Evolutionary conservation across 2,797 vertebrate genomes (phyloP).

Genomic region (Sandelia bainsii): DNA sequence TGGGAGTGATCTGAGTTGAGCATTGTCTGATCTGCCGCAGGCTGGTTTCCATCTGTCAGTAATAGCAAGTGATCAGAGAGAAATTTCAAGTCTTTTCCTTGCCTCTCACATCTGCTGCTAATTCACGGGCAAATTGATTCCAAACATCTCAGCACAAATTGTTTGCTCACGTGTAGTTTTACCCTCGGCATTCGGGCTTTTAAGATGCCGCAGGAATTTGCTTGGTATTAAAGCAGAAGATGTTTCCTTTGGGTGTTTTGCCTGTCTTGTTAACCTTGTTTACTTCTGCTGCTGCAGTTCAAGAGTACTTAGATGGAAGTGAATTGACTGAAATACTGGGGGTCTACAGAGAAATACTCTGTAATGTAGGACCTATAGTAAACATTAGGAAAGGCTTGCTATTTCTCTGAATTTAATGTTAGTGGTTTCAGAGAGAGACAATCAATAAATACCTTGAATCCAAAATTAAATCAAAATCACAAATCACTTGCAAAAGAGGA

Average conservation of each 20-base stretch:
- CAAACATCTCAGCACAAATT: slow-evolving; percentile 57
- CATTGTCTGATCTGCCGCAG: slow-evolving; percentile 72
- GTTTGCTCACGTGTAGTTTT: slow-evolving; percentile 40
- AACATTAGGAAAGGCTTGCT: slow-evolving; percentile 24
- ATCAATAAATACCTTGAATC: slow-evolving; percentile 2
- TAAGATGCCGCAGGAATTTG: slow-evolving; percentile 35
- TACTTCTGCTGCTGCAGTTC: slow-evolving; percentile 39
- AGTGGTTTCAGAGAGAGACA: slow-evolving; percentile 22
- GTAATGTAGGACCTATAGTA: slow-evolving; percentile 5
- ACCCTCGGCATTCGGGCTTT: slow-evolving; percentile 39
- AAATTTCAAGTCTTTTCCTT: slow-evolving; percentile 43
- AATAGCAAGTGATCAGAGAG: slow-evolving; percentile 65
- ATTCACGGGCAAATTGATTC: slow-evolving; percentile 59
- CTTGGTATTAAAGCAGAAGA: slow-evolving; percentile 27
- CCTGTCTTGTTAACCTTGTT: slow-evolving; percentile 52
- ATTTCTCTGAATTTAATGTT: slow-evolving; percentile 24
- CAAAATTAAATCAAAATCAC: slow-evolving; percentile 6
- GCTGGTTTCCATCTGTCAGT: slow-evolving; percentile 78
- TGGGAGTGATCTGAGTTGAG: slow-evolving; percentile 71
- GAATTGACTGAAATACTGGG: background rate
- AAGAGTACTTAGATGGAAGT: slow-evolving; percentile 26
- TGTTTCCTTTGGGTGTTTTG: slow-evolving; percentile 27
- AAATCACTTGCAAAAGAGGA: slow-evolving; percentile 8
- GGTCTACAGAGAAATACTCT: slow-evolving; percentile 6
- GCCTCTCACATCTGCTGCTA: slow-evolving; percentile 48